These are phyloP conservation scores for Tiliacea aurago DNA, from an alignment of 2,888 invertebrate genomes.

Conservation along the genomic window DNA sequence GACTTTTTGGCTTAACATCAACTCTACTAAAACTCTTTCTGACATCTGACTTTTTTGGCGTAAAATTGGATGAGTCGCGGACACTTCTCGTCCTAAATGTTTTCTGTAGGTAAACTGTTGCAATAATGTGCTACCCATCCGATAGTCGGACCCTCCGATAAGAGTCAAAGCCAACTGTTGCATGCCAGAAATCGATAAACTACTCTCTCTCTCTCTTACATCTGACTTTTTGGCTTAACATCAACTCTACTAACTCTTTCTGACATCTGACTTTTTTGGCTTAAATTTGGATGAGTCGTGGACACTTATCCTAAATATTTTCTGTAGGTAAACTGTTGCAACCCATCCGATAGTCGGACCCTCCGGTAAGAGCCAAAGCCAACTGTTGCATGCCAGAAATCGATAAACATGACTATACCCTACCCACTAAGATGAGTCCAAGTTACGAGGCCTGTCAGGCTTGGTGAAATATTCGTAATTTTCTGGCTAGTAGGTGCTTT, in stretches of 20 bases:
- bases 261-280: background rate
- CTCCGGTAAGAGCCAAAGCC: background rate
- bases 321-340: background rate
- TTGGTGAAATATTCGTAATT: background rate
- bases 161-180: constrained; percentile 12
- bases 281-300: background rate
- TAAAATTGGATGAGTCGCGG: background rate
- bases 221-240: too few species aligned
- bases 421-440: background rate
- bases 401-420: background rate
- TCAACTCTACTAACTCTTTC: too few species aligned
- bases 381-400: constrained; percentile 23
- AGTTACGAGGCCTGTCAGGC: background rate
- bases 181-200: constrained; percentile 11
- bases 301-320: background rate
- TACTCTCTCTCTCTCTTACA: too few species aligned
- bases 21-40: background rate
- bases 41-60: background rate
- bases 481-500: background rate
- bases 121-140: background rate
- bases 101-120: background rate
- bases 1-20: too few species aligned
- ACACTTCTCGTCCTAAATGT: too few species aligned
- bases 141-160: too few species aligned
- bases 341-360: too few species aligned